These are phyloP conservation scores for Pycnomerus fuliginosus DNA, from an alignment of 2,888 invertebrate genomes.

Conservation along the genomic window DNA sequence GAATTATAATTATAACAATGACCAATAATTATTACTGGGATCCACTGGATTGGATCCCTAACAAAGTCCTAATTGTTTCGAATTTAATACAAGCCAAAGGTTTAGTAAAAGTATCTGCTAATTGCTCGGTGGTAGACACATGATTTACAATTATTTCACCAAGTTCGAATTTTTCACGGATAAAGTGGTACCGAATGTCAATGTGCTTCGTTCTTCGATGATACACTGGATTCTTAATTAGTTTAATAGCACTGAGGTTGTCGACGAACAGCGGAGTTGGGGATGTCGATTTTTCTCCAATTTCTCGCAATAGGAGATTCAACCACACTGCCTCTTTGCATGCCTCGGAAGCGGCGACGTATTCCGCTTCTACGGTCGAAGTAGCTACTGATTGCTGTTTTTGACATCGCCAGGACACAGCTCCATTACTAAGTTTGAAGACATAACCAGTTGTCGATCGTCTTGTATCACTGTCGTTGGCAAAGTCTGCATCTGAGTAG, in stretches of 20 bases:
- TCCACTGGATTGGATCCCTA: no score
- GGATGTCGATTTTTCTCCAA: conserved; percentile 4
- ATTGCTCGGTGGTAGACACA: no score
- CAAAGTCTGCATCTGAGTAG: conserved; percentile 4
- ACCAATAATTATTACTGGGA: no score
- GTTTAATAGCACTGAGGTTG: conserved; percentile 28
- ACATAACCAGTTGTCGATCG: background rate
- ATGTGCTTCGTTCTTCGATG: conserved; percentile 30
- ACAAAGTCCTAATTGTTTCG: no score
- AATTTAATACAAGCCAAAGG: no score
- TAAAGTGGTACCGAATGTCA: conserved; percentile 15
- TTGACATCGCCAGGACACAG: conserved; percentile 2
- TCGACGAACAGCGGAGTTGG: conserved; percentile 11
- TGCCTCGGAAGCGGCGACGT: conserved; percentile 35
- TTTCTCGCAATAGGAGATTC: conserved; percentile 16
- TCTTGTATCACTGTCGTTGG: background rate
- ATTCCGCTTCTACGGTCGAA: conserved; percentile 36
- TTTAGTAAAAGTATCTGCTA: no score
- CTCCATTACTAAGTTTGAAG: conserved; percentile 1
- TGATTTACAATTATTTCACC: background rate
- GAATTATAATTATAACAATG: no score
- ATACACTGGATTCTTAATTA: conserved; percentile 29
- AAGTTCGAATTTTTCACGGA: background rate
- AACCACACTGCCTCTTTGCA: conserved; percentile 26
- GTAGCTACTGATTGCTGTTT: conserved; percentile 8